A percentile compares a stretch with the other conserved stretches of the same genome.
Evolutionary conservation across 2,888 invertebrate species (phyloP).

Genomic region (Fissipunctia ypsillon): DNA sequence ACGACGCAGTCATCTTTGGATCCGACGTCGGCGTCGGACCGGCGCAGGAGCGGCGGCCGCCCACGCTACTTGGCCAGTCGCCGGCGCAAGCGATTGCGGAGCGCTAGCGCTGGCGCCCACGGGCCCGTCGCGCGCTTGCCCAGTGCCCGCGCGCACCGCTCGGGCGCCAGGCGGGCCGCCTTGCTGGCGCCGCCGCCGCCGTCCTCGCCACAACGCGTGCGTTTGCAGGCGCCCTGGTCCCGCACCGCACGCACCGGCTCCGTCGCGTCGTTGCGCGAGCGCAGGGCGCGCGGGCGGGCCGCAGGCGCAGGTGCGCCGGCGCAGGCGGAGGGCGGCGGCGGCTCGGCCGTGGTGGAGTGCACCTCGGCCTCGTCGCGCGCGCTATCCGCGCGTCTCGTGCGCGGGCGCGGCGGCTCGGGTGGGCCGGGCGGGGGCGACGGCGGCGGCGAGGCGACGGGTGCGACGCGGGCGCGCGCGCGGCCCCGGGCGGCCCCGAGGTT

Average conservation of each 20-base stretch:
- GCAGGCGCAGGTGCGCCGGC: conserved; percentile 69
- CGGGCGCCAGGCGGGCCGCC: conserved; percentile 67
- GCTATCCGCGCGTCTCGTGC: conserved; percentile 73
- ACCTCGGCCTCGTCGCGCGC: conserved; percentile 72
- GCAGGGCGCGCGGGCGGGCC: conserved; percentile 54
- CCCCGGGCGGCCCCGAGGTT: conserved; percentile 82
- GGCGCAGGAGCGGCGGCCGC: conserved; percentile 62
- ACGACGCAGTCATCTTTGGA: conserved; percentile 87
- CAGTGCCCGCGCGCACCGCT: conserved; percentile 74
- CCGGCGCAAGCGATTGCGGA: conserved; percentile 85
- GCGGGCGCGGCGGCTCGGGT: conserved; percentile 61
- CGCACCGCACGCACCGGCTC: conserved; percentile 69
- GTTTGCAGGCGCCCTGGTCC: conserved; percentile 59
- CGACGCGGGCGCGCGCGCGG: conserved; percentile 79
- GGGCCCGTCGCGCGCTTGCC: conserved; percentile 80
- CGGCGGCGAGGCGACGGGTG: conserved; percentile 71
- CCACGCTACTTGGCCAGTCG: conserved; percentile 83
- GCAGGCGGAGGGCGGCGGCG: conserved; percentile 68
- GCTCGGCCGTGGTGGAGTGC: conserved; percentile 79
- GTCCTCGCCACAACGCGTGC: conserved; percentile 58
- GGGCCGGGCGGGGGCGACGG: conserved; percentile 64
- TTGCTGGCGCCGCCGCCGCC: conserved; percentile 66
- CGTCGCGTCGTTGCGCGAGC: conserved; percentile 74
- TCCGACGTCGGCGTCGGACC: conserved; percentile 77
- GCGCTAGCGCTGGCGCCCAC: conserved; percentile 85